A percentile compares a stretch with the other conserved stretches of the same genome.
These are phyloP conservation scores for Sesia bembeciformis DNA, from an alignment of 2,888 invertebrate genomes.

Conservation along the genomic window DNA sequence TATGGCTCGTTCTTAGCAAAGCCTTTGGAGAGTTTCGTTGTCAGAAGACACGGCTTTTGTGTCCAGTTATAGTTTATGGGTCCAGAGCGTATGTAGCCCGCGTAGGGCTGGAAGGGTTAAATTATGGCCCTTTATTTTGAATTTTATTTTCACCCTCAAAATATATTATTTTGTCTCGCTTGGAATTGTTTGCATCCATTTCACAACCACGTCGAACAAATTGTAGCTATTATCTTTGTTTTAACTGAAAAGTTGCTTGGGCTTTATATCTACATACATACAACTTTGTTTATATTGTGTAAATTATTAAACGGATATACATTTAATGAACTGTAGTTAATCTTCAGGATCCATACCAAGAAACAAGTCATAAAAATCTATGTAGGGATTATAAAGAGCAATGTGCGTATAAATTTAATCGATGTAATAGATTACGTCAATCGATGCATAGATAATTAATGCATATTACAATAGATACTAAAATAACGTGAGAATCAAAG, in stretches of 20 bases:
- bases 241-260: slow-evolving; percentile 16
- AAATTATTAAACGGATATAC: no score
- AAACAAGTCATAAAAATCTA: no score
- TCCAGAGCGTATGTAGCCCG: slow-evolving; percentile 28
- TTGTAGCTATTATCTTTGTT: slow-evolving; percentile 35
- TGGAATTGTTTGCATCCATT: slow-evolving; percentile 33
- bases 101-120: slow-evolving; percentile 48
- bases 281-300: no score
- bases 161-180: slow-evolving; percentile 23
- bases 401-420: no score
- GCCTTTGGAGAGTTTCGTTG: slow-evolving; percentile 6
- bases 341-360: no score
- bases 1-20: not conserved
- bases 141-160: slow-evolving; percentile 45
- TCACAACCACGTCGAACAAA: slow-evolving; percentile 24
- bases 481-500: no score
- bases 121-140: slow-evolving; percentile 53
- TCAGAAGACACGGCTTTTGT: slow-evolving; percentile 21
- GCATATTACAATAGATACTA: no score
- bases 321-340: no score
- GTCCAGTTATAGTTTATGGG: slow-evolving; percentile 30
- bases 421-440: no score
- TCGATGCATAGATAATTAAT: no score
- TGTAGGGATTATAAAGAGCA: no score
- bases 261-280: no score